These are phyloP conservation scores for Pseudomyrmex concolor DNA, from an alignment of 1,140 invertebrate species.

Conservation along the genomic window DNA sequence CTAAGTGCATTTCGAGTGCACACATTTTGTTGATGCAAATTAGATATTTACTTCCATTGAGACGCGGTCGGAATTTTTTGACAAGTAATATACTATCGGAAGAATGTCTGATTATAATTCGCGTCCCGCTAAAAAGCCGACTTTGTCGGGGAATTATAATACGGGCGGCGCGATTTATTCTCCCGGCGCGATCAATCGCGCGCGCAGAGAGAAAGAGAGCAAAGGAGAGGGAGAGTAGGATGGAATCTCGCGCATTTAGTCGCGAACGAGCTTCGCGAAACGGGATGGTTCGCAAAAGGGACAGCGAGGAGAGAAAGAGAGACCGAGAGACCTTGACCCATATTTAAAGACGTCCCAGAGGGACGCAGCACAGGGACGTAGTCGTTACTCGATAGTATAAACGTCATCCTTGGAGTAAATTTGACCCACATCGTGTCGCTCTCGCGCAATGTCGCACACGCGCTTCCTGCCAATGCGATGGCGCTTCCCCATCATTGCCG, in stretches of 20 bases:
- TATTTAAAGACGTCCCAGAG: slow-evolving; percentile 75
- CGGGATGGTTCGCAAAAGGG: slow-evolving; percentile 3
- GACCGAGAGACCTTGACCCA: slow-evolving; percentile 77
- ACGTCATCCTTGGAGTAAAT: slow-evolving; percentile 75
- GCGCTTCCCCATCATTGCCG: background rate
- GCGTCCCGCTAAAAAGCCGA: slow-evolving; percentile 3
- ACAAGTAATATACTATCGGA: background rate
- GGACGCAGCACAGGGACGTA: slow-evolving; percentile 48
- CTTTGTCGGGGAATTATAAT: background rate
- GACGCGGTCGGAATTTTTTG: background rate
- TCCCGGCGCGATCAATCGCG: background rate
- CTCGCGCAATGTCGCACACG: slow-evolving; percentile 70
- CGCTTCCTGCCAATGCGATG: slow-evolving; percentile 53
- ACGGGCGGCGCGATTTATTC: background rate
- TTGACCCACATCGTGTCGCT: slow-evolving; percentile 74
- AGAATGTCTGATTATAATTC: slow-evolving; percentile 20
- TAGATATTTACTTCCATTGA: background rate
- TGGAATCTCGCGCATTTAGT: slow-evolving; percentile 17
- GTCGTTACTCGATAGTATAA: slow-evolving; percentile 44
- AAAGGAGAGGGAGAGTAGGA: background rate
- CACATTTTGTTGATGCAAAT: slow-evolving; percentile 13
- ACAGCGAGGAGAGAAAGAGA: background rate
- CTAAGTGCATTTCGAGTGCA: slow-evolving; percentile 13
- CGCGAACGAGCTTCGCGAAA: slow-evolving; percentile 1
- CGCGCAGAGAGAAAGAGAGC: background rate